A percentile compares a stretch with the other conserved stretches of the same genome.
phyloP scores from a whole-genome alignment of 2,888 invertebrate species.

The Spatulosminthurus flaviceps region DNA sequence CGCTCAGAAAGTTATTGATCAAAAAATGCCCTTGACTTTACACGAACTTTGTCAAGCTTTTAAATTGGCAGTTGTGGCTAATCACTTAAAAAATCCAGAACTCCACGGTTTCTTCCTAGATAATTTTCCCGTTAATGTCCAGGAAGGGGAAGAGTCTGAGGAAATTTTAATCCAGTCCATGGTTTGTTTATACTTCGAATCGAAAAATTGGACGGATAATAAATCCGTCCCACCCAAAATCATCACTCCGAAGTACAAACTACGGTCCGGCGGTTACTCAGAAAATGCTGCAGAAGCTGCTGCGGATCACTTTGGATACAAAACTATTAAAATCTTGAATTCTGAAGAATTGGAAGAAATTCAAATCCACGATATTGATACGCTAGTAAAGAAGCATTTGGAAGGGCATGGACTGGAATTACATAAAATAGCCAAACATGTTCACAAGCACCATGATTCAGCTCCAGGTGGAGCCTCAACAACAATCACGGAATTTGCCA shows the following conservation, averaged over 20 bases:
- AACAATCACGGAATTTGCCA: neutral
- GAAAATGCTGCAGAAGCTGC: slow-evolving; percentile 25
- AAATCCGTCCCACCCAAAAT: neutral
- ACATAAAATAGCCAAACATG: slow-evolving; percentile 34
- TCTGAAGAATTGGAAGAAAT: slow-evolving; percentile 36
- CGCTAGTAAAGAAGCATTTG: slow-evolving; percentile 32
- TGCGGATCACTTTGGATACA: slow-evolving; percentile 41
- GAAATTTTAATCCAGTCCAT: neutral
- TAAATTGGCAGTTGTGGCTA: slow-evolving; percentile 10
- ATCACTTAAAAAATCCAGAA: neutral
- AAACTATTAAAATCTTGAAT: slow-evolving; percentile 40
- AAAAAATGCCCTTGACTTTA: neutral
- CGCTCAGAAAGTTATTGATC: neutral
- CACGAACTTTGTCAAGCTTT: slow-evolving; percentile 27
- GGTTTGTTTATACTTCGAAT: slow-evolving; percentile 30
- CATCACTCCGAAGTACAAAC: neutral
- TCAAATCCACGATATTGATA: slow-evolving; percentile 37
- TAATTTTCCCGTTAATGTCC: slow-evolving; percentile 16
- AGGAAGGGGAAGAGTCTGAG: slow-evolving; percentile 33
- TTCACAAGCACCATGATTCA: neutral
- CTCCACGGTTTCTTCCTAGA: slow-evolving; percentile 24
- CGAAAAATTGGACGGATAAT: neutral
- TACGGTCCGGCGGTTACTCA: neutral
- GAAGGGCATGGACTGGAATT: slow-evolving; percentile 34
- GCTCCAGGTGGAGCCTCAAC: neutral